Percentiles rank a stretch among this genome's conserved stretches.
Conservation (phyloP, 1,140 invertebrate species). For the Mesaphorura yosii region DNA sequence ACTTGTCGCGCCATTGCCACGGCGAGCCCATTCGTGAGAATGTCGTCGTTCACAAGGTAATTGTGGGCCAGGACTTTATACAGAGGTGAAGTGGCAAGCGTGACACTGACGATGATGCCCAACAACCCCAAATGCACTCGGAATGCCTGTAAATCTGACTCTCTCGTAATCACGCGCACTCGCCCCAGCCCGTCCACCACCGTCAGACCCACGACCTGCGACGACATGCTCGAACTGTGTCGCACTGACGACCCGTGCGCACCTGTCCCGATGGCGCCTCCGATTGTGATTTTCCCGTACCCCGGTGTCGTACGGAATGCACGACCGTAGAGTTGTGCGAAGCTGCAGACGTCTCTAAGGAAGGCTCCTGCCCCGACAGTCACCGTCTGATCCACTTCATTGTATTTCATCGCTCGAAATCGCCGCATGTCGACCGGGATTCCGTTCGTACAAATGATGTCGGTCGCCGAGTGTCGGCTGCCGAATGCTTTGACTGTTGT, state of each 20-base stretch:
- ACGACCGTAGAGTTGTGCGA: background rate
- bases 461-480: background rate
- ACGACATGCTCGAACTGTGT: conserved; percentile 12
- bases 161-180: background rate
- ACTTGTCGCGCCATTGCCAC: background rate
- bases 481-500: conserved; percentile 11
- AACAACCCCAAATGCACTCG: conserved; percentile 18
- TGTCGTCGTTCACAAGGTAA: background rate
- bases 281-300: conserved; percentile 16
- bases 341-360: background rate
- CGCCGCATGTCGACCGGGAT: conserved; percentile 3
- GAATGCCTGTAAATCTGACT: conserved; percentile 6
- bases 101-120: conserved; percentile 13
- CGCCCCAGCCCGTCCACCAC: conserved; percentile 12
- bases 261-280: conserved; percentile 18
- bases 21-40: background rate
- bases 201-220: conserved; percentile 11
- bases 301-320: background rate
- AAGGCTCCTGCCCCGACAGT: conserved; percentile 6
- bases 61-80: conserved; percentile 11
- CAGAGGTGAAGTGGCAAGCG: conserved; percentile 10
- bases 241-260: conserved; percentile 14
- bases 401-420: background rate
- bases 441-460: conserved; percentile 9
- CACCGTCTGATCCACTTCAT: background rate